Conservation (phyloP, 2,888 invertebrate genomes). For the Apamea anceps region DNA sequence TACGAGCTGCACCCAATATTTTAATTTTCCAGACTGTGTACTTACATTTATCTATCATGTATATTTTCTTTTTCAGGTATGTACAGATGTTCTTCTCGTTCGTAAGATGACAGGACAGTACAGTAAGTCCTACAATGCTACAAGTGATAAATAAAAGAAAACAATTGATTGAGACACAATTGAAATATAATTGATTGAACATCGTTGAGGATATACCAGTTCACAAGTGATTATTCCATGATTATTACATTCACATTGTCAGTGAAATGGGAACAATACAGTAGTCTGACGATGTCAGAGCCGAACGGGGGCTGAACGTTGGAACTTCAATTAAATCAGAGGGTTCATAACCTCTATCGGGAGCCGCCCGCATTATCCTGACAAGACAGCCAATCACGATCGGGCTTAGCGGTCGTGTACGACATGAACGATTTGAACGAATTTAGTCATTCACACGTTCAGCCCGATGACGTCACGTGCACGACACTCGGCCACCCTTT, state of each 20-base stretch:
- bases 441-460: constrained; percentile 76
- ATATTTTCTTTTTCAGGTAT: constrained; percentile 62
- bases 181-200: constrained; percentile 48
- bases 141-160: constrained; percentile 35
- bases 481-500: constrained; percentile 53
- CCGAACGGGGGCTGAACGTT: constrained; percentile 71
- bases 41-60: not conserved
- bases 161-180: constrained; percentile 37
- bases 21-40: constrained; percentile 19
- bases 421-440: constrained; percentile 78
- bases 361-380: constrained; percentile 85
- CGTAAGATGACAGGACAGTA: constrained; percentile 19
- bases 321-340: constrained; percentile 88
- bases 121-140: constrained; percentile 40
- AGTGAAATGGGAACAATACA: constrained; percentile 73
- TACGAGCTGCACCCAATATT: constrained; percentile 24
- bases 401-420: constrained; percentile 77
- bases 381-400: constrained; percentile 83
- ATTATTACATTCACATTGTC: constrained; percentile 70
- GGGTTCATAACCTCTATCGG: constrained; percentile 83
- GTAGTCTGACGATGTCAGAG: constrained; percentile 69
- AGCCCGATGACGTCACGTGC: constrained; percentile 43
- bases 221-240: constrained; percentile 51
- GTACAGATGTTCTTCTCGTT: constrained; percentile 41
- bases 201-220: constrained; percentile 52